Evolutionary conservation across 2,113 vertebrate genomes (phyloP).

Genomic region (Dasypus novemcinctus): DNA sequence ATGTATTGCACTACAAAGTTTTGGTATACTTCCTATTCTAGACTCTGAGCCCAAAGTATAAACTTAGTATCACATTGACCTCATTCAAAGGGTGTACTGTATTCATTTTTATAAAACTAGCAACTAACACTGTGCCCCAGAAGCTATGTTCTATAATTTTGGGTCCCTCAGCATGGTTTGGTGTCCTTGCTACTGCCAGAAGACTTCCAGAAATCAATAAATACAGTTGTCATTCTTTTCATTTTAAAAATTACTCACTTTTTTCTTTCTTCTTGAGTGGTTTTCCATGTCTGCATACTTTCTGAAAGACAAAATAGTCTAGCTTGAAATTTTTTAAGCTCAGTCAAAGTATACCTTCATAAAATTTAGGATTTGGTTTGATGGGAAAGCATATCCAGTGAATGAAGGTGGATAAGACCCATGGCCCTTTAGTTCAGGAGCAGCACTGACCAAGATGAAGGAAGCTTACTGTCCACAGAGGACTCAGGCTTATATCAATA

Average conservation of each 20-base stretch:
- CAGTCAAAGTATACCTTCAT: neutral
- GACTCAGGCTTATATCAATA: accelerated
- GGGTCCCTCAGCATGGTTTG: accelerated
- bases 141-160: accelerated
- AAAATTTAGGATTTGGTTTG: neutral
- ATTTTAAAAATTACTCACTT: neutral
- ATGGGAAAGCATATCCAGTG: neutral
- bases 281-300: neutral
- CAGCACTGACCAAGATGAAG: accelerated
- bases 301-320: constrained; percentile 59
- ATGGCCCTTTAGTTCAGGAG: neutral
- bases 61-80: neutral
- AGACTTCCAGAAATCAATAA: neutral
- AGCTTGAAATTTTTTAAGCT: neutral
- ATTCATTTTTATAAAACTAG: neutral
- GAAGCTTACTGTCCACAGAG: neutral
- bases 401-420: neutral
- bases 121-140: neutral
- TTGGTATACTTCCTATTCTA: accelerated
- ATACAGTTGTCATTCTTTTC: too few species aligned
- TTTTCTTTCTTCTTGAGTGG: constrained; percentile 34
- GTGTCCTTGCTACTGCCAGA: too few species aligned
- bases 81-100: neutral
- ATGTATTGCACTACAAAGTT: accelerated
- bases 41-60: neutral